A percentile compares a stretch with the other conserved stretches of the same genome.
phyloP scores from a whole-genome alignment of 1,140 invertebrate genomes.

The Drosophila truncata region DNA sequence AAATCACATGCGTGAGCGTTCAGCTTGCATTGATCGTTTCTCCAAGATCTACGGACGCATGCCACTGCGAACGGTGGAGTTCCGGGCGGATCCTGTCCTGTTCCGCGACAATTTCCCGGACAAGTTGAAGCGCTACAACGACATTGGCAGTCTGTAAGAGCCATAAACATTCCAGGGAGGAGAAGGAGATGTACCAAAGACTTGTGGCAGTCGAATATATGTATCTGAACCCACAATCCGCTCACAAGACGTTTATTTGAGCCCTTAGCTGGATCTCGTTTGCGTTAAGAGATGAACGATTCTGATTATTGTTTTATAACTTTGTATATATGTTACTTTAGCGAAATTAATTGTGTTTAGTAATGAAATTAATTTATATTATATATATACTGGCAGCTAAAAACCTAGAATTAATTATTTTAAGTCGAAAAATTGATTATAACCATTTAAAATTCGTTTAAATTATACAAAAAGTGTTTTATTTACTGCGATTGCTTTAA shows the following conservation, averaged over 20 bases:
- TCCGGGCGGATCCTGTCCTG: slow-evolving; percentile 96
- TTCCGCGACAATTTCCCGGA: slow-evolving; percentile 95
- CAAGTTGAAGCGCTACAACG: slow-evolving; percentile 95
- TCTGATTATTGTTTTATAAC: neutral
- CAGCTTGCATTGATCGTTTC: slow-evolving; percentile 96
- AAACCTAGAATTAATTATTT: slow-evolving; percentile 15
- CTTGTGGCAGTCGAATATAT: slow-evolving; percentile 35
- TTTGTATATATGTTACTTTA: slow-evolving; percentile 17
- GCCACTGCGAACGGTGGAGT: slow-evolving; percentile 96
- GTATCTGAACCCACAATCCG: neutral
- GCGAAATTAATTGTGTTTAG: slow-evolving; percentile 7
- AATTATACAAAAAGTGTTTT: slow-evolving; percentile 21
- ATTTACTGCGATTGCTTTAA: slow-evolving; percentile 12
- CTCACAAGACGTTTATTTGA: neutral
- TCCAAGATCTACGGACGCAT: slow-evolving; percentile 93
- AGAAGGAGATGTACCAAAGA: slow-evolving; percentile 55
- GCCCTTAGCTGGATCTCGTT: slow-evolving; percentile 7
- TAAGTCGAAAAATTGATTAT: neutral
- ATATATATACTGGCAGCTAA: slow-evolving; percentile 4
- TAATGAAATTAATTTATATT: neutral
- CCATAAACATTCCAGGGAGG: slow-evolving; percentile 16
- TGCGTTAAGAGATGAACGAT: neutral
- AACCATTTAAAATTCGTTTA: slow-evolving; percentile 3
- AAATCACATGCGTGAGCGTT: slow-evolving; percentile 96
- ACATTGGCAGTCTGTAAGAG: slow-evolving; percentile 92